phyloP scores from a whole-genome alignment of 1,140 invertebrate genomes.

The Caerostris extrusa region DNA sequence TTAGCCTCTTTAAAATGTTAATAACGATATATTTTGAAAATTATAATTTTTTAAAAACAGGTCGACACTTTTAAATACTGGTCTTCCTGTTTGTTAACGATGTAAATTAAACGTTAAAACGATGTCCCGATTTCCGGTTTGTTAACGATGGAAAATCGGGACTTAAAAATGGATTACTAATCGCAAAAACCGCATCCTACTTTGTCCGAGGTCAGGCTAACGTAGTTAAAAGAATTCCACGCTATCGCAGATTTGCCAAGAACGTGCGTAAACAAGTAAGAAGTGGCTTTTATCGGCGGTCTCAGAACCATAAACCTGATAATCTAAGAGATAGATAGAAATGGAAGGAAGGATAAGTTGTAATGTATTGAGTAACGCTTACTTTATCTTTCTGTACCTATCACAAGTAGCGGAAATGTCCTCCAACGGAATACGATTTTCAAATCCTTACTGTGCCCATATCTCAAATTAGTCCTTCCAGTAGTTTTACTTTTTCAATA shows the following conservation, averaged over 20 bases:
- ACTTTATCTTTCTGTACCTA: constrained; percentile 12
- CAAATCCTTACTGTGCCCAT: neutral
- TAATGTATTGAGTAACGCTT: constrained; percentile 28
- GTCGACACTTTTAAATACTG: too few relatives aligned
- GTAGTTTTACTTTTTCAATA: too few relatives aligned
- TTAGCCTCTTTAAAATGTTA: too few relatives aligned
- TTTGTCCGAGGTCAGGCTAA: constrained; percentile 5
- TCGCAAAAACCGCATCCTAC: neutral
- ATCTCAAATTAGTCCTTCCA: too few relatives aligned
- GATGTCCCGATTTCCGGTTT: too few relatives aligned
- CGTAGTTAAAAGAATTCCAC: constrained; percentile 58
- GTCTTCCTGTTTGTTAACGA: neutral
- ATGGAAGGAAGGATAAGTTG: neutral
- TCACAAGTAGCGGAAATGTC: neutral
- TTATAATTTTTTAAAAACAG: too few relatives aligned
- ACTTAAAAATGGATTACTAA: neutral
- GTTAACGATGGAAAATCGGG: neutral
- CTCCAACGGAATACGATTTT: neutral
- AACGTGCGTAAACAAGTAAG: constrained; percentile 59
- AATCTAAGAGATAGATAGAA: constrained; percentile 41
- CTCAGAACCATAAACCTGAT: constrained; percentile 70
- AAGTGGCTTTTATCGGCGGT: constrained; percentile 49
- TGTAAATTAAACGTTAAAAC: too few relatives aligned
- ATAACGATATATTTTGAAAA: too few relatives aligned
- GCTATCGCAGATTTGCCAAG: constrained; percentile 42